phyloP scores from a whole-genome alignment of 2,113 vertebrate species.

The Cinclus mexicanus region DNA sequence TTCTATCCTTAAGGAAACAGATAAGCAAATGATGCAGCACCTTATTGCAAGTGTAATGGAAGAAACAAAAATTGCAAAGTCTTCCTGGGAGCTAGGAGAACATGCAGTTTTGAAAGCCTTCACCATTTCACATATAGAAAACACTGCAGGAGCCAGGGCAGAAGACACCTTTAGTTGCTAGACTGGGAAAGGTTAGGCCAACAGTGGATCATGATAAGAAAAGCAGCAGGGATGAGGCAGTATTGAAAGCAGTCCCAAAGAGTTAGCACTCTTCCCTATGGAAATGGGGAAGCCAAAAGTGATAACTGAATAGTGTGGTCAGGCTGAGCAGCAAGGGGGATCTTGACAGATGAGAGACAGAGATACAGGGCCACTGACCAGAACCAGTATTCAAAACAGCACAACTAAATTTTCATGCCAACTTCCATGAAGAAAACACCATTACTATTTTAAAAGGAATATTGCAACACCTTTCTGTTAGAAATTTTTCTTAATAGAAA shows the following conservation, averaged over 20 bases:
- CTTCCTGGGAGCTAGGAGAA: neutral
- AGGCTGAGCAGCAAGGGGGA: neutral
- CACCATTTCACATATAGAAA: neutral
- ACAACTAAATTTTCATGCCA: neutral
- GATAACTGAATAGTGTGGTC: fast-evolving
- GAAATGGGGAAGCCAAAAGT: neutral
- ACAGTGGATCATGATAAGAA: neutral
- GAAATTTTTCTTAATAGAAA: neutral
- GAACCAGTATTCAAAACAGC: neutral
- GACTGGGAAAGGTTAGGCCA: neutral
- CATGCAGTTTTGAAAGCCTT: neutral
- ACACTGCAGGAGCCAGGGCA: neutral
- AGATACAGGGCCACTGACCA: neutral
- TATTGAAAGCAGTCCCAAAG: neutral
- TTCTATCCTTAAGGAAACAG: neutral
- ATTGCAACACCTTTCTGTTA: neutral
- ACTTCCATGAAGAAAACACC: neutral
- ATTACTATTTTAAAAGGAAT: neutral
- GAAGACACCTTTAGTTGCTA: neutral
- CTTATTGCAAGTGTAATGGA: neutral
- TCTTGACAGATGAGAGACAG: neutral
- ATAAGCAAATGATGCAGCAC: neutral
- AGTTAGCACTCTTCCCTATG: neutral
- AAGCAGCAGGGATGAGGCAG: neutral
- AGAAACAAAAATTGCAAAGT: neutral